Evolutionary conservation across 1,140 invertebrate species (phyloP), one percentile per base, ranked within the genome.

Genomic region (Neodiprion fabricii): DNA sequence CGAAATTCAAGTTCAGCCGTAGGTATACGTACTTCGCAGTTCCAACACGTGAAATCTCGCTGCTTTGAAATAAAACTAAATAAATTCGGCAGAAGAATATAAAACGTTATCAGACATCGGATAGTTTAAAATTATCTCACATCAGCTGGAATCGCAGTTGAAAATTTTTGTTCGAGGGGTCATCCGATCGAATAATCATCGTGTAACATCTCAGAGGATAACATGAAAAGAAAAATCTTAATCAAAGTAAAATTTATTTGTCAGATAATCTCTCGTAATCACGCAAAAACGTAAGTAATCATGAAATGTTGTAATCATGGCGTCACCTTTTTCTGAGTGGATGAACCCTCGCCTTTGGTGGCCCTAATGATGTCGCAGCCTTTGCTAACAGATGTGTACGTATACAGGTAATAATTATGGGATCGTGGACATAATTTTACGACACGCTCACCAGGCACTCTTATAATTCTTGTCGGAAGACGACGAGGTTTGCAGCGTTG

Each of bases 141-240:
- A 40, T 68, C n/a, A 11, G 8, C 8, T 50, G 12, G 12, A 48
- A 21, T 23, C 67, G 40, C 1, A 12, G 67, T 17, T 9, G 47
- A 47, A 70, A 21, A n/a, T 48, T 48, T 67, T 3, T 23, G 66
- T 3, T 48, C 72, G 23, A 53, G 11, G 47, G 5, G n/a, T 17
- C 4, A 49, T 21, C 72, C 66, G 68, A 67, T 73, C 67, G 70
- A 49, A 14, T 73, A 69, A 49, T 68, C 67, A 50, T 71, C 3
- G 68, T 23, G 70, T 21, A 28, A 12, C 1, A 4, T 23, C 10
- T 11, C 5, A 12, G 11, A 68, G 1, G 1, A 23, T 2, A 14
- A 17, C 0, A 68, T n/a, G 5, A 17, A 8, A 1, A 14, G 0
- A 68, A 21, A 69, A 40, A 7, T 11, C 7, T 69, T 40, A 40